Conservation (phyloP, 2,888 invertebrate species). For the Plebejus anna region DNA sequence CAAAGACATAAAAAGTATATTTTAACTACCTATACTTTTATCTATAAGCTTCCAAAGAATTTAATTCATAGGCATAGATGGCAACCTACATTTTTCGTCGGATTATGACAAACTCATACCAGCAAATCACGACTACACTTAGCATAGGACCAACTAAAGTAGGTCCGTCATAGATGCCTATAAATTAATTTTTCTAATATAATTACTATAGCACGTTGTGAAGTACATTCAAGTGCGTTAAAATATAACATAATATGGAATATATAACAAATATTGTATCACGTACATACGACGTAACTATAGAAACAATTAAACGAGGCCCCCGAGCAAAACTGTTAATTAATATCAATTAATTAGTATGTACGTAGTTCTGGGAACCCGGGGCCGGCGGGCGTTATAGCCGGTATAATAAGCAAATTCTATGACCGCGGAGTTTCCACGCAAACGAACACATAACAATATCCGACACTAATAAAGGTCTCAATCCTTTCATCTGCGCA, state of each 20-base stretch:
- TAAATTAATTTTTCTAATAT: not conserved
- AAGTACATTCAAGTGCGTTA: not conserved
- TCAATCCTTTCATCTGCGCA: slow-evolving; percentile 65
- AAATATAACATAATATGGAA: not conserved
- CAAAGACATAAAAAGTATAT: too few relatives aligned
- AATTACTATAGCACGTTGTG: not conserved
- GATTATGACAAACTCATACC: too few relatives aligned
- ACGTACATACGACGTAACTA: not conserved
- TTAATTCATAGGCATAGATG: too few relatives aligned
- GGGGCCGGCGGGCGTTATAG: slow-evolving; percentile 37
- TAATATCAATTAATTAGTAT: slow-evolving; percentile 33
- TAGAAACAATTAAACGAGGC: slow-evolving; percentile 34
- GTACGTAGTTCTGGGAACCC: slow-evolving; percentile 36
- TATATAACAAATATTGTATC: not conserved
- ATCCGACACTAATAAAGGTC: slow-evolving; percentile 74
- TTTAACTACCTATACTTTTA: too few relatives aligned
- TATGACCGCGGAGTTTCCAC: slow-evolving; percentile 51
- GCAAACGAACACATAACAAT: slow-evolving; percentile 65
- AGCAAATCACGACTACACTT: too few relatives aligned
- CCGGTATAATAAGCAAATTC: slow-evolving; percentile 41
- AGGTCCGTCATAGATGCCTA: not conserved
- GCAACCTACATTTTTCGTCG: too few relatives aligned
- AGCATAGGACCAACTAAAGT: too few relatives aligned
- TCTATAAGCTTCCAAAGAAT: too few relatives aligned
- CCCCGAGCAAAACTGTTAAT: slow-evolving; percentile 33